Base-by-base conservation (phyloP, 2,888 invertebrate species). In the Pheosia gnoma region DNA sequence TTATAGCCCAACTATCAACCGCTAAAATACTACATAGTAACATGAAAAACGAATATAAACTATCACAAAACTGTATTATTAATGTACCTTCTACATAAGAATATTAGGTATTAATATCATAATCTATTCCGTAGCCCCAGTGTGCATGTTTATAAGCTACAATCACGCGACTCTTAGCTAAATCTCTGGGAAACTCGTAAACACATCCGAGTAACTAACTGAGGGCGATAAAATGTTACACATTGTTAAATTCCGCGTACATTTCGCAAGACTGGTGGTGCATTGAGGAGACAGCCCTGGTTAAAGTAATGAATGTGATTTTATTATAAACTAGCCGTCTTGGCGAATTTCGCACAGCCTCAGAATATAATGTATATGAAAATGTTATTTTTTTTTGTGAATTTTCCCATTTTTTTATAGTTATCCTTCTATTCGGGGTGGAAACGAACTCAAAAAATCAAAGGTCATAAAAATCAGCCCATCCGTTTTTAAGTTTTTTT, bases 161-260 rank as follows among this genome's bases (percentile, higher is more conserved):
- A 65, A 67, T 63, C 77, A 77, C 77, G 78, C 77, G 64, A 78
- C 38, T 58, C 53, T 64, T 70, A 71, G 69, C 66, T 77, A 72
- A 71, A 70, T 72, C 76, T 70, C 60, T 13, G 52, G 11, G 13
- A 11, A 10, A 61, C 61, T 71, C 76, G 60, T 78, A 75, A 76
- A 77, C 70, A 70, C 61, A 70, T 77, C 70, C 65, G 62, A 59
- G 57, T 55, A 62, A 65, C 53, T 73, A 71, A 64, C 41, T 25
- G 53, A 43, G 52, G 43, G 56, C 8, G 60, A 55, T 61, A 61
- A 52, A 54, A 71, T 56, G 58, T 60, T 59, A 62, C 70, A 71
- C 66, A 68, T 67, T 66, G 66, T 74, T 66, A 65, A 41, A 60
- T 62, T 63, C 45, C 70, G 41, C 60, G 60, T 66, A 63, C 65